These are phyloP conservation scores for Acipenser ruthenus DNA, from an alignment of 2,797 vertebrate species.

Conservation along the genomic window DNA sequence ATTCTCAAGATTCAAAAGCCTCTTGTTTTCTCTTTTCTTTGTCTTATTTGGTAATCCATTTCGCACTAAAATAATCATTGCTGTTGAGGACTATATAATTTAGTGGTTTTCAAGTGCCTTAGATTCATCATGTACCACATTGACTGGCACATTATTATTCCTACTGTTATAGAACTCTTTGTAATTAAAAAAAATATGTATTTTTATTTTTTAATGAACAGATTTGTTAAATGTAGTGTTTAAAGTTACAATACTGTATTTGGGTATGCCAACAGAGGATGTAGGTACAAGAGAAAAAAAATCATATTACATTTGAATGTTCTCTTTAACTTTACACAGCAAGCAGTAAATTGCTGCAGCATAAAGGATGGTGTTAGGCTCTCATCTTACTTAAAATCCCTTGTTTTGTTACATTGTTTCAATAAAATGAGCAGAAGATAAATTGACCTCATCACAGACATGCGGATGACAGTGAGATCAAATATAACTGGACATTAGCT, in stretches of 20 bases:
- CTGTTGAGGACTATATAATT: background rate
- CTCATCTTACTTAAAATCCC: background rate
- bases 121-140: too few relatives aligned
- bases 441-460: slow-evolving; percentile 45
- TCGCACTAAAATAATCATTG: background rate
- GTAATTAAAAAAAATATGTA: too few relatives aligned
- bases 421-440: slow-evolving; percentile 24
- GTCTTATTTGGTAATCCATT: background rate
- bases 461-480: slow-evolving; percentile 25
- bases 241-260: too few relatives aligned
- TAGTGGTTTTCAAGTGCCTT: background rate
- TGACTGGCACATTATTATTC: too few relatives aligned
- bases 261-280: too few relatives aligned
- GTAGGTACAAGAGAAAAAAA: too few relatives aligned
- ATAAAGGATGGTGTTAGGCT: background rate
- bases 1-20: background rate
- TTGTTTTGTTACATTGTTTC: background rate
- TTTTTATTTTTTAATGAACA: too few relatives aligned
- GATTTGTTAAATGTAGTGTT: too few relatives aligned
- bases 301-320: too few relatives aligned
- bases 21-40: background rate
- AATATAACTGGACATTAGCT: slow-evolving; percentile 31
- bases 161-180: too few relatives aligned
- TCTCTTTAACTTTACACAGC: too few relatives aligned
- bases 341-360: too few relatives aligned